Conservation (phyloP, 30 jellyfish, hydroid and myxozoan species). For the Aurelia sp. region DNA sequence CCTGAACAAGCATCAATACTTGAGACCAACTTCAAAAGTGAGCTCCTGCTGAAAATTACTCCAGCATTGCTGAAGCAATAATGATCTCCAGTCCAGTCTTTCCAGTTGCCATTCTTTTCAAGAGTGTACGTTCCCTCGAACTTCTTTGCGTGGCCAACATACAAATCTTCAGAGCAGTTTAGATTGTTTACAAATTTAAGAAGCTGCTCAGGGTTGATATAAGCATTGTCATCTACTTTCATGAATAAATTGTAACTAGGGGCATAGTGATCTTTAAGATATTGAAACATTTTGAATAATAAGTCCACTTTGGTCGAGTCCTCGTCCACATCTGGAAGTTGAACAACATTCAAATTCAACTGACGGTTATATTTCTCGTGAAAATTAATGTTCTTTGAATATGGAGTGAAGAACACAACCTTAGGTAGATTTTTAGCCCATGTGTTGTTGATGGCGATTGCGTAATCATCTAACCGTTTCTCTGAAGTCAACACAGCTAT, state of each 20-base stretch:
- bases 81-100: conserved; percentile 52
- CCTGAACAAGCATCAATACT: conserved; percentile 40
- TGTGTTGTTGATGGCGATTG: conserved; percentile 88
- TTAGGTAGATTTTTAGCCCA: conserved; percentile 74
- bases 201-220: conserved; percentile 67
- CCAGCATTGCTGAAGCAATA: conserved; percentile 74
- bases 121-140: conserved; percentile 52
- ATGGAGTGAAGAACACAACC: conserved; percentile 91
- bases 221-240: conserved; percentile 79
- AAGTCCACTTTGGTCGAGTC: conserved; percentile 77
- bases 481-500: conserved; percentile 89
- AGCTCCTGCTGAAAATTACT: conserved; percentile 62
- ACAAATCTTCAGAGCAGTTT: conserved; percentile 81
- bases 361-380: conserved; percentile 80
- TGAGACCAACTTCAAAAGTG: conserved; percentile 59
- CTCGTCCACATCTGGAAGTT: conserved; percentile 89
- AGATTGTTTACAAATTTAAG: conserved; percentile 58
- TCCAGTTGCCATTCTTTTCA: conserved; percentile 55
- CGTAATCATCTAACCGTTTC: conserved; percentile 68
- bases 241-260: conserved; percentile 83
- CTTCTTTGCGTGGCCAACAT: conserved; percentile 73
- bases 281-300: conserved; percentile 76
- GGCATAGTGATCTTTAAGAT: conserved; percentile 84
- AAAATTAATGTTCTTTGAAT: conserved; percentile 78
- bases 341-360: conserved; percentile 89